Evolutionary conservation across 2,888 invertebrate species (phyloP).

Genomic region (Cylindroiulus punctatus): DNA sequence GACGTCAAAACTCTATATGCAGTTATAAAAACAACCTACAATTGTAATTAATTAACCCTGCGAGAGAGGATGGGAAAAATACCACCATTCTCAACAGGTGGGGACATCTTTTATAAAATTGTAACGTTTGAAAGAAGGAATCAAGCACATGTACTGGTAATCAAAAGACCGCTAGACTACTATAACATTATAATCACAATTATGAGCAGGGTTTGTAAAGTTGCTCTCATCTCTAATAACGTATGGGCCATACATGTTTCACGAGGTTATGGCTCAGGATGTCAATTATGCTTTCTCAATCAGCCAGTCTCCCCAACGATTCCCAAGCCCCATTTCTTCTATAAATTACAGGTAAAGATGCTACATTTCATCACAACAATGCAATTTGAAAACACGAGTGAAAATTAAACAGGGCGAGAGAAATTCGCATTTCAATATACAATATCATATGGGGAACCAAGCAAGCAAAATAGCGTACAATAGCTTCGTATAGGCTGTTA

Average conservation of each 20-base stretch:
- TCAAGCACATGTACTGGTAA: constrained; percentile 33
- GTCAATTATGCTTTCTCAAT: constrained; percentile 20
- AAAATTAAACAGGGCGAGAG: constrained; percentile 14
- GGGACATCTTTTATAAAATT: neutral
- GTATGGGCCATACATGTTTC: constrained; percentile 1
- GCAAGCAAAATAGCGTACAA: constrained; percentile 9
- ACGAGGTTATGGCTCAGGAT: neutral
- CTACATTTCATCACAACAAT: neutral
- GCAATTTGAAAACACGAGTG: constrained; percentile 1
- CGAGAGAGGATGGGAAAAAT: neutral
- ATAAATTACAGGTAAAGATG: constrained; percentile 28
- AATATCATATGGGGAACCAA: constrained; percentile 32
- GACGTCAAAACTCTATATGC: constrained; percentile 1
- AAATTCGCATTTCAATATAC: constrained; percentile 25
- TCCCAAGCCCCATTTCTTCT: neutral
- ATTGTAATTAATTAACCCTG: neutral
- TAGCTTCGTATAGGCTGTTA: constrained; percentile 25
- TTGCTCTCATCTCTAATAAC: constrained; percentile 12
- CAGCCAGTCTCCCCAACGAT: neutral
- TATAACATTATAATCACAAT: constrained; percentile 27
- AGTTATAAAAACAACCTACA: constrained; percentile 12
- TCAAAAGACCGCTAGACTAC: constrained; percentile 27
- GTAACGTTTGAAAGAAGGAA: neutral
- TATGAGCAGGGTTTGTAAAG: constrained; percentile 2
- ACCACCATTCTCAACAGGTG: constrained; percentile 9